A percentile compares a stretch with the other conserved stretches of the same genome.
Conservation (phyloP, 2,797 vertebrate species). For the Carcharodon carcharias region DNA sequence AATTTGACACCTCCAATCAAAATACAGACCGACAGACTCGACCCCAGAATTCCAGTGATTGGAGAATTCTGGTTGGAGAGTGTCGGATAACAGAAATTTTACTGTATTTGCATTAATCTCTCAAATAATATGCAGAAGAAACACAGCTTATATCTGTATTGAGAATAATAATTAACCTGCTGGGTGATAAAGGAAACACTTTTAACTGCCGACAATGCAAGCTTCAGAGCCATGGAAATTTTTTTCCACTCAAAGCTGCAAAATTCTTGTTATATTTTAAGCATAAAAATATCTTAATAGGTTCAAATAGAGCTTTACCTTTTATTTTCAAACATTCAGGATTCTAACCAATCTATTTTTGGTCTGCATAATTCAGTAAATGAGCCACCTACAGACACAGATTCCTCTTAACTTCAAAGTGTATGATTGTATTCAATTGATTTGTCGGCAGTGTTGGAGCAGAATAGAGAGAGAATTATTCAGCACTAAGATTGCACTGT, state of each 20-base stretch:
- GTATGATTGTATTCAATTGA: background rate
- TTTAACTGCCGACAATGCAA: background rate
- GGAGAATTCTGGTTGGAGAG: too few species aligned
- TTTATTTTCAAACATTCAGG: background rate
- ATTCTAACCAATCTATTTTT: constrained; percentile 14
- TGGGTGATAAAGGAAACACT: background rate
- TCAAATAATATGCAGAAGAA: background rate
- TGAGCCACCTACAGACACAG: background rate
- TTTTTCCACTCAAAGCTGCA: background rate
- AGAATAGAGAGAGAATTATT: background rate
- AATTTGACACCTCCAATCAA: too few species aligned
- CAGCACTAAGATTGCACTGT: background rate
- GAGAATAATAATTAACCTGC: background rate
- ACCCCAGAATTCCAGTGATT: too few species aligned
- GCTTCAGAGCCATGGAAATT: constrained; percentile 10
- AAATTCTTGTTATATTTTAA: background rate
- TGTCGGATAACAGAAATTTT: too few species aligned
- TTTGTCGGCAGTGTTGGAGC: constrained; percentile 1
- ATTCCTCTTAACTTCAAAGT: background rate
- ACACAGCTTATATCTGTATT: background rate
- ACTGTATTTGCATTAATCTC: background rate
- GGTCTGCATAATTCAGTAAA: background rate
- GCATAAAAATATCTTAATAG: background rate
- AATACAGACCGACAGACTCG: too few species aligned
- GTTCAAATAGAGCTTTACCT: background rate